These are phyloP conservation scores for Pardosa pseudoannulata DNA, from an alignment of 2,888 invertebrate species.

Conservation along the genomic window DNA sequence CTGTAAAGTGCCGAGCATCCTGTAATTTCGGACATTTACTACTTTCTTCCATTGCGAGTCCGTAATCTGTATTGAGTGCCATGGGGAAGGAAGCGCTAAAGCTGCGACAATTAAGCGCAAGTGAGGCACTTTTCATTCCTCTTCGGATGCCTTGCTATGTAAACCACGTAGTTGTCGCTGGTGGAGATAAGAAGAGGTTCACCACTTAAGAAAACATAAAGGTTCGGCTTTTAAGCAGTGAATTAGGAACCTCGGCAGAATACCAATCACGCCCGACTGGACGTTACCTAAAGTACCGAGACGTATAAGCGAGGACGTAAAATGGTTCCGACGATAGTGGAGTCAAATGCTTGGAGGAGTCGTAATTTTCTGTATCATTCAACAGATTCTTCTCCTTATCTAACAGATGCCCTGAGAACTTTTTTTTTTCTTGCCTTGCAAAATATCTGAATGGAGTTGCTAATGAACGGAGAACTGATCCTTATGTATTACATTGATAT, in stretches of 20 bases:
- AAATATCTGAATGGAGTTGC: no score
- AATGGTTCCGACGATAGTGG: neutral
- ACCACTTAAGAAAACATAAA: slow-evolving; percentile 56
- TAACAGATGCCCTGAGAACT: neutral
- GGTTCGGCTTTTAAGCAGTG: slow-evolving; percentile 35
- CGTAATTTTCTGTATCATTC: slow-evolving; percentile 14
- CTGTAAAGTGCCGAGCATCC: slow-evolving; percentile 48
- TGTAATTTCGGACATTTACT: slow-evolving; percentile 48
- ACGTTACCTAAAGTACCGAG: neutral
- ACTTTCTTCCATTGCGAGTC: slow-evolving; percentile 11
- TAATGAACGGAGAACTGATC: no score
- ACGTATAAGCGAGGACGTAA: slow-evolving; percentile 3
- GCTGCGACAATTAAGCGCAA: slow-evolving; percentile 37
- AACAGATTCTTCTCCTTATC: neutral
- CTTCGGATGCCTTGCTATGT: slow-evolving; percentile 42
- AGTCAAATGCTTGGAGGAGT: slow-evolving; percentile 1
- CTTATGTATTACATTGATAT: no score
- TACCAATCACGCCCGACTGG: slow-evolving; percentile 32
- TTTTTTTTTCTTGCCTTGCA: neutral
- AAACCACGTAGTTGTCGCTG: slow-evolving; percentile 56
- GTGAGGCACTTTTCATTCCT: slow-evolving; percentile 24
- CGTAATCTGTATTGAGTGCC: slow-evolving; percentile 27
- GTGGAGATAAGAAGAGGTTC: slow-evolving; percentile 35
- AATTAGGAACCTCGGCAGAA: slow-evolving; percentile 42
- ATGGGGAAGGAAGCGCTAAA: slow-evolving; percentile 8